These are phyloP conservation scores for Macroramphosus scolopax DNA, from an alignment of 2,797 vertebrate genomes.

Conservation along the genomic window DNA sequence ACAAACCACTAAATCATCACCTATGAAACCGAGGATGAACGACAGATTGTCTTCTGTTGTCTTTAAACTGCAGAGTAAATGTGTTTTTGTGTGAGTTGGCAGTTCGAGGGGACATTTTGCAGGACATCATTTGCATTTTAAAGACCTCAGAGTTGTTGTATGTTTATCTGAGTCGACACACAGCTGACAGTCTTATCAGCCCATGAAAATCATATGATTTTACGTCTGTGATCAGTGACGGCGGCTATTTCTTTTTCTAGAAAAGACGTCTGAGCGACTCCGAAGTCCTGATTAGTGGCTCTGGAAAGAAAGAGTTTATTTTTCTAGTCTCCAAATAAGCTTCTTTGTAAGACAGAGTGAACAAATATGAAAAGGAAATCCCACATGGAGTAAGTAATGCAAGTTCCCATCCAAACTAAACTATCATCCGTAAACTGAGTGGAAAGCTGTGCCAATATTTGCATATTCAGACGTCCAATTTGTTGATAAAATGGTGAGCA, in stretches of 20 bases:
- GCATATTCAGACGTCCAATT: background rate
- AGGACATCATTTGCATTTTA: slow-evolving; percentile 5
- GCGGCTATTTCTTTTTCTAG: too few relatives aligned
- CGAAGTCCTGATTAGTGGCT: background rate
- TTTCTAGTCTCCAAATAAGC: background rate
- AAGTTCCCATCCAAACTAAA: background rate
- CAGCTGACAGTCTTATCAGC: too few relatives aligned
- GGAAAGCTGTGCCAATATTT: background rate
- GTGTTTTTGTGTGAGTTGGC: slow-evolving; percentile 34
- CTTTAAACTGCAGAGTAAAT: slow-evolving; percentile 15
- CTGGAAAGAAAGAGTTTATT: background rate
- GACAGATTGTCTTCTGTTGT: slow-evolving; percentile 1
- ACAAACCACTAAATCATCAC: slow-evolving; percentile 60
- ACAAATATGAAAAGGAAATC: slow-evolving; percentile 1
- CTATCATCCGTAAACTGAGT: background rate
- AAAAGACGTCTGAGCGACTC: background rate
- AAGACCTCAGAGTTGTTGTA: slow-evolving; percentile 11
- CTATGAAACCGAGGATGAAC: slow-evolving; percentile 30
- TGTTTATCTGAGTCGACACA: too few relatives aligned
- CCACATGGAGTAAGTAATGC: background rate
- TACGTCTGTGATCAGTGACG: too few relatives aligned
- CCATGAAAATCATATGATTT: too few relatives aligned
- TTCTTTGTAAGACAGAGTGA: background rate
- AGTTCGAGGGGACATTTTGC: slow-evolving; percentile 21
- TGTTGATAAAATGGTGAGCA: background rate